Conservation (phyloP, 2,113 vertebrate species). For the human (Homo sapiens) region DNA sequence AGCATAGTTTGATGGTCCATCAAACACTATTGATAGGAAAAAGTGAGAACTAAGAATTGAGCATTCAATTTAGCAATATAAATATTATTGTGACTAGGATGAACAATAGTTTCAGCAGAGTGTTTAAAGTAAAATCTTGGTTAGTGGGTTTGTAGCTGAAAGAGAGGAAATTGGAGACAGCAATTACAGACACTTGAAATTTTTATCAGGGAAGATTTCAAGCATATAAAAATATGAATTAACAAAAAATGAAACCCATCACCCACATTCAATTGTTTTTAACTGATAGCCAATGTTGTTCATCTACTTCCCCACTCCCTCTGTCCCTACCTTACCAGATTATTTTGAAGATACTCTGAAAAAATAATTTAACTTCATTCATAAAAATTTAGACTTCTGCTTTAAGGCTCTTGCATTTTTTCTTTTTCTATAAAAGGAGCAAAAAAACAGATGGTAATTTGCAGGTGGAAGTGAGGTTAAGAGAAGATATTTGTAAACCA, state of each 20-base stretch:
- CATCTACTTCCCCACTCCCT: not conserved
- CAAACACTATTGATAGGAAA: not conserved
- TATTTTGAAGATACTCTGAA: not conserved
- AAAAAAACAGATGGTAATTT: not conserved
- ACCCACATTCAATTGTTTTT: not conserved
- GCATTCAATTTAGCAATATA: not conserved
- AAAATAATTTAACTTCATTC: not conserved
- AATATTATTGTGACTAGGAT: not conserved
- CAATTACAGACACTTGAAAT: not conserved
- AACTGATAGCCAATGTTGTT: not conserved
- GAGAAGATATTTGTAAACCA: not conserved
- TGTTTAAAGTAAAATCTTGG: not conserved
- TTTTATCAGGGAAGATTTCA: not conserved
- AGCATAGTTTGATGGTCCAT: not conserved
- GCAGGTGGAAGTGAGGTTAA: not conserved
- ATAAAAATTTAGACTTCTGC: not conserved
- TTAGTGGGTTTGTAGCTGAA: not conserved
- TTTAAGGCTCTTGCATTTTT: not conserved
- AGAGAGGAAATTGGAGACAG: not conserved
- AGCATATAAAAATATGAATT: not conserved
- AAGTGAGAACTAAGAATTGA: not conserved
- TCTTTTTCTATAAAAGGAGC: not conserved
- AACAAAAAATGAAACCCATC: not conserved
- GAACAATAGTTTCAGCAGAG: not conserved
- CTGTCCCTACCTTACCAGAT: not conserved